Base-by-base conservation (phyloP, 2,797 vertebrate species). In the Sorex maritimensis region DNA sequence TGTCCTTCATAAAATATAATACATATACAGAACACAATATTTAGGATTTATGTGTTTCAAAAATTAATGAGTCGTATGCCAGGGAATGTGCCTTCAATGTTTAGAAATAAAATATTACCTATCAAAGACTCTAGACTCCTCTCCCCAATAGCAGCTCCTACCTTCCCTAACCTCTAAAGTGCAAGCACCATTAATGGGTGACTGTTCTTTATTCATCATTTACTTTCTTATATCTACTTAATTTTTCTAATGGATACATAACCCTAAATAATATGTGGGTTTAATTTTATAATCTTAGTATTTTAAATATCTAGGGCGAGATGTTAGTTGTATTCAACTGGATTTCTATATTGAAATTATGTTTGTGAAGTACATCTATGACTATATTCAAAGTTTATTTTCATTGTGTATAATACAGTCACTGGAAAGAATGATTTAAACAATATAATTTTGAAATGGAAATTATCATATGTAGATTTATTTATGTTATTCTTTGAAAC, bases 61-160 rank as follows among this genome's bases (percentile, higher is more conserved):
- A 26, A 88, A 90, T 81, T 65, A 86, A 44, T 65, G 90, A 95
- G 30, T 34, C n/a, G 2, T 69, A 65, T 8, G 21, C 21, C 17
- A 55, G 17, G 9, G 12, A 6, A 21, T 10, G 79, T 24, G 28
- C 17, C 1, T 94, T 94, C 52, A 61, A 65, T 58, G 23, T 77
- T 58, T 88, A 67, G 14, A 92, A 68, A 80, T 65, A 77, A 46
- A 84, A 52, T 8, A 90, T 71, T 67, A 78, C 14, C 44, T 69
- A 68, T 81, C 19, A 23, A 91, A 46, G 26, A 63, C 23, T 21
- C 11, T 68, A 24, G 41, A 75, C 10, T 55, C 15, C 30, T 26
- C n/a, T 91, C 10, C 38, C 15, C 11, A 92, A 61, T 21, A 52
- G 2, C 21, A 72, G 84, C 81, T 91, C 17, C 55, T 71, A 77